Evolutionary conservation across 2,113 vertebrate species (phyloP), one percentile per base, ranked within the genome.

Genomic region (Struthio camelus): DNA sequence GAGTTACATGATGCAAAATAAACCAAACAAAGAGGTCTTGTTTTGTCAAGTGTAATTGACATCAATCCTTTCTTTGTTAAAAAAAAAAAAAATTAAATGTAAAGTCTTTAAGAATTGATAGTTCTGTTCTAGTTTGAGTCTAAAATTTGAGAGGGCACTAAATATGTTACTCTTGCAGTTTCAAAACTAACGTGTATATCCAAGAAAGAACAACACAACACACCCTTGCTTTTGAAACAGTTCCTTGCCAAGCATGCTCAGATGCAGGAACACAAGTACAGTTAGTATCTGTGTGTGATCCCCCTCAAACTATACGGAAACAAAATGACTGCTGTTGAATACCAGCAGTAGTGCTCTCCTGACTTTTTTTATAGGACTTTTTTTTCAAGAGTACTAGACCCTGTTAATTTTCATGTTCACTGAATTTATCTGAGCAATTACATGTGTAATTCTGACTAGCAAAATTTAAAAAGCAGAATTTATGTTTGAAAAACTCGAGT

Each of bases 331-430:
- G 22, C 34, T 85, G 80, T 79, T 51, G 14, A 84, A 69, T 11
- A 80, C 9, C 44, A 9, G 19, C 28, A 85, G 22, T 16, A 76
- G 10, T 40, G 48, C n/a, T 53, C 38, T 38, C 50, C 50, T 54
- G 34, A 77, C 4, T 50, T 25, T 5, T 44, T 1, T 14, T 40
- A 51, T 1, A 2, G 9, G 6, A 23, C 0, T 16, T 32, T 48
- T 72, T 30, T 66, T 44, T 3, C 38, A 61, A 9, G 5, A 65
- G 9, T 7, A 46, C 5, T 70, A 62, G 4, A 8, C 6, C 28
- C 42, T 67, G 22, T 51, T 62, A 38, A 44, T 54, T 80, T 44
- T 86, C 32, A 7, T 5, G 0, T 62, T 76, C 61, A 84, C 25
- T 24, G 70, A 50, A 40, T 23, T 78, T 51, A 67, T 14, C 11